Percentiles rank a stretch among this genome's conserved stretches.
Conservation (phyloP, 2,888 invertebrate species). For the Oscheius sp. region DNA sequence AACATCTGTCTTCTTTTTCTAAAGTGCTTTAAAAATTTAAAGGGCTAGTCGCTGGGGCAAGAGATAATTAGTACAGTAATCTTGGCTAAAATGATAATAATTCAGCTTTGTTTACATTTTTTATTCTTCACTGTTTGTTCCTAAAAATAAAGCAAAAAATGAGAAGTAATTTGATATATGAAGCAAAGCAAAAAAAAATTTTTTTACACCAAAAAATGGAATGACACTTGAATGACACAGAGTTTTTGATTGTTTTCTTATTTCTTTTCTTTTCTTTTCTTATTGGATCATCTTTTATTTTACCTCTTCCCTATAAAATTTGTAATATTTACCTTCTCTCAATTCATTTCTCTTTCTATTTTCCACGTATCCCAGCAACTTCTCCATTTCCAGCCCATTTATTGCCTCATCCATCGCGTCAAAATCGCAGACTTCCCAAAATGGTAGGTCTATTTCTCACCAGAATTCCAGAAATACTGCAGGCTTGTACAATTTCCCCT, state of each 20-base stretch:
- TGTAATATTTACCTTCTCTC: too few relatives aligned
- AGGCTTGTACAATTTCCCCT: conserved; percentile 23
- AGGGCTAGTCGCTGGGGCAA: neutral
- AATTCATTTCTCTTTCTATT: neutral
- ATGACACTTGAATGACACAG: too few relatives aligned
- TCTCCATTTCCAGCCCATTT: neutral
- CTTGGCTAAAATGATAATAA: too few relatives aligned
- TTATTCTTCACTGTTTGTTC: neutral
- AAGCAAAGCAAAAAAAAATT: neutral
- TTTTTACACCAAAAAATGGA: too few relatives aligned
- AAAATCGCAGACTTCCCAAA: neutral
- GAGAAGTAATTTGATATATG: neutral
- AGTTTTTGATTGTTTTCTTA: too few relatives aligned
- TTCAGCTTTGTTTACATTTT: too few relatives aligned
- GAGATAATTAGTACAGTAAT: neutral
- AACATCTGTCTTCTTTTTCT: neutral
- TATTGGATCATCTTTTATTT: too few relatives aligned
- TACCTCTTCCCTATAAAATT: too few relatives aligned
- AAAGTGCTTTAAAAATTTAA: neutral
- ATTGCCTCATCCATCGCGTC: conserved; percentile 8
- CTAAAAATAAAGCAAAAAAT: neutral
- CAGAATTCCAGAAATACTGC: neutral
- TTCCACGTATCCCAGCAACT: conserved; percentile 11
- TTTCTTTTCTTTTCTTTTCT: too few relatives aligned
- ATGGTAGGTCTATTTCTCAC: neutral